Percentiles rank a stretch among this genome's conserved stretches.
These are phyloP conservation scores for Xanthorhoe designata DNA, from an alignment of 2,888 invertebrate genomes.

Conservation along the genomic window DNA sequence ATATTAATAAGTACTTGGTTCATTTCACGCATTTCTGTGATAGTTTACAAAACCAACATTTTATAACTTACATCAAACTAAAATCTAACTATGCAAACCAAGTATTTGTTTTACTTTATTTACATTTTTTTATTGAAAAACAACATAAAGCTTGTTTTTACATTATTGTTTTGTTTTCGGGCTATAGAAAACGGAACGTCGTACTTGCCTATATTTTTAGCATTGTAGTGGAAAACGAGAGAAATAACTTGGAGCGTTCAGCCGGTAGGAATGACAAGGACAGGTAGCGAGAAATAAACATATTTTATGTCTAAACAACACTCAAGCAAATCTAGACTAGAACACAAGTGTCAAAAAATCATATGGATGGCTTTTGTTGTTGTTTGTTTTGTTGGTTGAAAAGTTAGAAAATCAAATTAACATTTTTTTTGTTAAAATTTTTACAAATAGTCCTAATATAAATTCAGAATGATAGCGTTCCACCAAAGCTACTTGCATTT, in stretches of 20 bases:
- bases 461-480: slow-evolving; percentile 36
- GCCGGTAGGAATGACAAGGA: not conserved
- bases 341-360: not conserved
- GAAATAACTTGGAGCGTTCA: not conserved
- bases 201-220: not conserved
- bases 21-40: too few relatives aligned
- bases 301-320: too few relatives aligned
- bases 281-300: too few relatives aligned
- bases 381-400: slow-evolving; percentile 8
- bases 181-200: not conserved
- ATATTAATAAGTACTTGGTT: too few relatives aligned
- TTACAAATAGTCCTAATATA: not conserved
- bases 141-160: too few relatives aligned
- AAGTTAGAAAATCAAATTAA: not conserved
- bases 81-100: too few relatives aligned
- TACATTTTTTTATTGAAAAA: too few relatives aligned
- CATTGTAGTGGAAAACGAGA: not conserved
- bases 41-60: too few relatives aligned
- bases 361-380: not conserved
- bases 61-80: too few relatives aligned
- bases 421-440: not conserved
- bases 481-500: slow-evolving; percentile 45
- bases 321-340: not conserved
- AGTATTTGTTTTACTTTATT: too few relatives aligned
- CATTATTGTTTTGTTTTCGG: too few relatives aligned